phyloP scores from a whole-genome alignment of 53 echinoderm and acorn worm genomes.

The Antedon mediterranea region DNA sequence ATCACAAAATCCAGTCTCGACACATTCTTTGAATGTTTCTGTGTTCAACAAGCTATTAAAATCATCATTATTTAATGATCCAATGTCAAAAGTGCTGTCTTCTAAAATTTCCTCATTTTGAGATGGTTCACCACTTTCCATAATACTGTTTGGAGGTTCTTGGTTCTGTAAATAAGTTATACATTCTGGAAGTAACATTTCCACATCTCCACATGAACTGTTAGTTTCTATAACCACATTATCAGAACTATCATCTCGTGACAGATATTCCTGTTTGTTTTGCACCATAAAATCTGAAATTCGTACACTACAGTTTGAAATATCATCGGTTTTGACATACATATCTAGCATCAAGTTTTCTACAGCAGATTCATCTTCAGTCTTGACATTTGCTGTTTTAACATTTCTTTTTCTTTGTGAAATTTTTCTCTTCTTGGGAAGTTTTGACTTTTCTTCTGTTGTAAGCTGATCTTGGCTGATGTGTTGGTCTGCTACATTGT shows the following conservation, averaged over 20 bases:
- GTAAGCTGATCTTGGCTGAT: background rate
- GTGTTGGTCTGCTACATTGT: background rate
- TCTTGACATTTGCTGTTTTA: background rate
- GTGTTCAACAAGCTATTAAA: background rate
- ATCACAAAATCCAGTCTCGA: no score
- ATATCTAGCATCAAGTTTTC: background rate
- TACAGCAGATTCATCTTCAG: background rate
- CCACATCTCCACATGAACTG: background rate
- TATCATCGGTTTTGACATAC: background rate
- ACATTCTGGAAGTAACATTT: background rate
- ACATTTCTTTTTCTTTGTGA: background rate
- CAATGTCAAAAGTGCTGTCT: no score
- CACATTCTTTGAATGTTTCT: no score
- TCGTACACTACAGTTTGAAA: background rate
- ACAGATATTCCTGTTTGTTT: background rate
- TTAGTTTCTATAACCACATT: background rate
- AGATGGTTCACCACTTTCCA: no score
- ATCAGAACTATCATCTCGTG: background rate
- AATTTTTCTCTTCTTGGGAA: background rate
- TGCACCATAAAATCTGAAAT: background rate
- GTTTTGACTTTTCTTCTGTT: background rate
- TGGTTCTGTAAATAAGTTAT: background rate
- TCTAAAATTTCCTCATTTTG: no score
- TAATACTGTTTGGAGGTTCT: no score
- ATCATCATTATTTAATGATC: background rate